These are phyloP conservation scores for Merluccius polli DNA, from an alignment of 2,797 vertebrate genomes.

Conservation along the genomic window DNA sequence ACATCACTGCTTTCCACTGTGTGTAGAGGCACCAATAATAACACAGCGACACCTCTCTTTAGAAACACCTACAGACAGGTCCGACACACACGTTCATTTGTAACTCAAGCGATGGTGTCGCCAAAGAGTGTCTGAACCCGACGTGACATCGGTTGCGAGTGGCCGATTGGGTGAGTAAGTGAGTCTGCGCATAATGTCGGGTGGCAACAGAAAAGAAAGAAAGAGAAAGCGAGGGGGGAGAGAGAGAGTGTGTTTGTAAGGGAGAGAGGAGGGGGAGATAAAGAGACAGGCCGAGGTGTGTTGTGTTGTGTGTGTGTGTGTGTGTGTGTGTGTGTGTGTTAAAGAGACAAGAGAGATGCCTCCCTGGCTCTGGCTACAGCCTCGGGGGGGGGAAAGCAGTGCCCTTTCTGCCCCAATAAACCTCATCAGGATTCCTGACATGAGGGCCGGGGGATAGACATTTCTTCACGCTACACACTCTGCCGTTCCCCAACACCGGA, in stretches of 20 bases:
- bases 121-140: background rate
- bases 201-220: background rate
- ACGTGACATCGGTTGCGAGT: background rate
- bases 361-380: slow-evolving; percentile 62
- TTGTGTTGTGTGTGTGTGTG: background rate
- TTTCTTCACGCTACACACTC: slow-evolving; percentile 89
- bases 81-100: background rate
- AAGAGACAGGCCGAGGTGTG: slow-evolving; percentile 3
- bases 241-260: background rate
- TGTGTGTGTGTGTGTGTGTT: background rate
- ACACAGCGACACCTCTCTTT: slow-evolving; percentile 17
- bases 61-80: slow-evolving; percentile 15
- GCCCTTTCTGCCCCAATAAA: slow-evolving; percentile 94
- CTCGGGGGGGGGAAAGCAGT: slow-evolving; percentile 74
- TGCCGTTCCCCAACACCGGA: slow-evolving; percentile 72
- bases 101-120: background rate
- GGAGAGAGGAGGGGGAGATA: background rate
- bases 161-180: background rate
- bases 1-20: slow-evolving; percentile 56
- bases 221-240: background rate
- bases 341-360: slow-evolving; percentile 43
- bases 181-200: background rate
- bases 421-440: slow-evolving; percentile 80
- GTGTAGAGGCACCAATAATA: slow-evolving; percentile 18
- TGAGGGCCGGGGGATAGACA: slow-evolving; percentile 76